phyloP scores from a whole-genome alignment of 1,140 invertebrate species.

The Aporrectodea caliginosa region DNA sequence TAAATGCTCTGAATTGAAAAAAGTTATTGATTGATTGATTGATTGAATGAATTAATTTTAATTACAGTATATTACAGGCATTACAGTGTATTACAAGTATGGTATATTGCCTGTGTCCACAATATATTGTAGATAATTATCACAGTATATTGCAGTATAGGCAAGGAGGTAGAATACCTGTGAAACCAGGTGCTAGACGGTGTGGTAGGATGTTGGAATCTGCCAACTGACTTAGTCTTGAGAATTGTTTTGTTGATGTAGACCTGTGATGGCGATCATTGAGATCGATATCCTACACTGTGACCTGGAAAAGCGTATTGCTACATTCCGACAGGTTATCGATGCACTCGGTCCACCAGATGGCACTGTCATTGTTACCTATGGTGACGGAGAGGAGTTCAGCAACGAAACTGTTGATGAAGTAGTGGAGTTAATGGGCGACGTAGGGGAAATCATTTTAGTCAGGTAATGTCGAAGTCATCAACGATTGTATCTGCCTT shows the following conservation, averaged over 20 bases:
- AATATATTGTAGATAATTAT: too few species aligned
- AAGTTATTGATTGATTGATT: too few species aligned
- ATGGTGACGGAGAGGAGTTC: conserved; percentile 47
- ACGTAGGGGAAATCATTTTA: conserved; percentile 80
- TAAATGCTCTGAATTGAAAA: too few species aligned
- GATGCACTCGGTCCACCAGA: conserved; percentile 86
- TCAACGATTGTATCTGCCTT: too few species aligned
- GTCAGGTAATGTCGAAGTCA: too few species aligned
- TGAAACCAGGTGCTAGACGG: too few species aligned
- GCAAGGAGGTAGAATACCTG: too few species aligned
- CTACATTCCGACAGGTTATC: conserved; percentile 79
- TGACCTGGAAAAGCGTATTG: conserved; percentile 68
- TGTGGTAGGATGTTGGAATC: too few species aligned
- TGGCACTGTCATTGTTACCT: conserved; percentile 80
- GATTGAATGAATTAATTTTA: too few species aligned
- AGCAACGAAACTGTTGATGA: conserved; percentile 62
- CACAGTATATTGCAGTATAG: too few species aligned
- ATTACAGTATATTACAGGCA: neutral
- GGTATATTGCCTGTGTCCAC: neutral
- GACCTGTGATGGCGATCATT: conserved; percentile 81
- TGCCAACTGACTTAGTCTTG: too few species aligned
- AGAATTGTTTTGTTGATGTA: conserved; percentile 38
- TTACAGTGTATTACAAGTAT: neutral
- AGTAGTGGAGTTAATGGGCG: conserved; percentile 70
- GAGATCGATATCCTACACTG: conserved; percentile 81